These are phyloP conservation scores for Neomonachus schauinslandi DNA, from an alignment of 2,113 vertebrate species.

Conservation along the genomic window DNA sequence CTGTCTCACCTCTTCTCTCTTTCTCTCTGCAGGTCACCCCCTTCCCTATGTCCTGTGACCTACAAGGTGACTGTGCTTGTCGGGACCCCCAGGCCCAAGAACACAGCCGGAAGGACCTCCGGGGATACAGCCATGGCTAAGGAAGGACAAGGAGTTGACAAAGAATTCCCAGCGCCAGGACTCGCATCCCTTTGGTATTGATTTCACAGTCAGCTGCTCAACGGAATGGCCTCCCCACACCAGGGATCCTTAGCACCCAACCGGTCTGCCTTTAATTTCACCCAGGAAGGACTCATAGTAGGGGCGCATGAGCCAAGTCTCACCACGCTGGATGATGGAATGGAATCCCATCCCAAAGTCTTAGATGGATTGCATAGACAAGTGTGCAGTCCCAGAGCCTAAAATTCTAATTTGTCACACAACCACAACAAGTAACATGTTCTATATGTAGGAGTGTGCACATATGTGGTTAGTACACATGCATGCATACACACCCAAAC, in stretches of 20 bases:
- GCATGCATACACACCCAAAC: slow-evolving; percentile 76
- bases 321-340: slow-evolving; percentile 77
- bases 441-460: slow-evolving; percentile 79
- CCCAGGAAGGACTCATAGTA: slow-evolving; percentile 85
- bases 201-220: slow-evolving; percentile 91
- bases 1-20: not conserved
- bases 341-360: slow-evolving; percentile 81
- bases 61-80: slow-evolving; percentile 95
- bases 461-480: slow-evolving; percentile 59
- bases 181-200: slow-evolving; percentile 89
- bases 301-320: slow-evolving; percentile 83
- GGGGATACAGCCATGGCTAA: slow-evolving; percentile 92
- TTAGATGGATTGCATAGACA: slow-evolving; percentile 87
- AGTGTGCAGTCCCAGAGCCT: slow-evolving; percentile 86
- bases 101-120: slow-evolving; percentile 90
- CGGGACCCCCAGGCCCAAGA: slow-evolving; percentile 94
- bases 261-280: slow-evolving; percentile 91
- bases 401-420: slow-evolving; percentile 85
- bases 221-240: slow-evolving; percentile 89
- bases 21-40: slow-evolving; percentile 92
- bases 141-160: slow-evolving; percentile 77
- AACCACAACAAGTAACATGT: slow-evolving; percentile 84
- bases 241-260: slow-evolving; percentile 90
- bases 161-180: slow-evolving; percentile 84
- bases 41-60: slow-evolving; percentile 97